A percentile compares a stretch with the other conserved stretches of the same genome.
Conservation (phyloP, 1,140 invertebrate genomes). For the Drosophila chauvacae region DNA sequence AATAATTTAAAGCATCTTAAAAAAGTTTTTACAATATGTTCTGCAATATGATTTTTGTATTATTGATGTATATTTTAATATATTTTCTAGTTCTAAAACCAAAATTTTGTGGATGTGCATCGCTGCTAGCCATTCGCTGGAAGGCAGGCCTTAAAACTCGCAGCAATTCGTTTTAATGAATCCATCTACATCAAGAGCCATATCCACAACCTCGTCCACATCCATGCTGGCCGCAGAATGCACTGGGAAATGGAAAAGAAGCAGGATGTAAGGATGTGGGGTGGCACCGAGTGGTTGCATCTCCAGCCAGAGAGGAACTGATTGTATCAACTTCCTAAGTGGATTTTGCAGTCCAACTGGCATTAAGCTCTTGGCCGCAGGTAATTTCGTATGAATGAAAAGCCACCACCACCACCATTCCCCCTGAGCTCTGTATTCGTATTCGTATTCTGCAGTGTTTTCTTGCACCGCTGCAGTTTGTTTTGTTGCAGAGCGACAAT, state of each 20-base stretch:
- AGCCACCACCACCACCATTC: constrained; percentile 11
- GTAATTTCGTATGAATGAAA: constrained; percentile 83
- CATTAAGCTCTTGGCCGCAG: constrained; percentile 82
- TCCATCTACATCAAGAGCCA: constrained; percentile 62
- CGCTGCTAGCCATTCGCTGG: constrained; percentile 35
- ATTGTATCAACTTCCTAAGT: constrained; percentile 83
- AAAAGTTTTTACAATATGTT: neutral
- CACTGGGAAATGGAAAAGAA: constrained; percentile 26
- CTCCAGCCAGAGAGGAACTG: constrained; percentile 66
- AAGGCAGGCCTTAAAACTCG: constrained; percentile 65
- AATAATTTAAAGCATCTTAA: neutral
- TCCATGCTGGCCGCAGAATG: constrained; percentile 45
- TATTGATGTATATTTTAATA: too few species aligned
- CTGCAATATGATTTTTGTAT: neutral
- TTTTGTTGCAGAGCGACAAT: constrained; percentile 56
- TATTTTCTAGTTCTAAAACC: neutral
- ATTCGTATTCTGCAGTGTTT: constrained; percentile 57
- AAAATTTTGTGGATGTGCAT: constrained; percentile 27
- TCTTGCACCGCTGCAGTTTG: constrained; percentile 56
- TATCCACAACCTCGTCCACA: constrained; percentile 21
- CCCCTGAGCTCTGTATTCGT: constrained; percentile 30
- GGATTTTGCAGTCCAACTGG: constrained; percentile 83
- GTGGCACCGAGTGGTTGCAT: constrained; percentile 29
- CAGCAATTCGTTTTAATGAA: constrained; percentile 83
- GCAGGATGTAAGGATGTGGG: constrained; percentile 18